phyloP scores from a whole-genome alignment of 2,888 invertebrate genomes.

The Tillus elongatus region DNA sequence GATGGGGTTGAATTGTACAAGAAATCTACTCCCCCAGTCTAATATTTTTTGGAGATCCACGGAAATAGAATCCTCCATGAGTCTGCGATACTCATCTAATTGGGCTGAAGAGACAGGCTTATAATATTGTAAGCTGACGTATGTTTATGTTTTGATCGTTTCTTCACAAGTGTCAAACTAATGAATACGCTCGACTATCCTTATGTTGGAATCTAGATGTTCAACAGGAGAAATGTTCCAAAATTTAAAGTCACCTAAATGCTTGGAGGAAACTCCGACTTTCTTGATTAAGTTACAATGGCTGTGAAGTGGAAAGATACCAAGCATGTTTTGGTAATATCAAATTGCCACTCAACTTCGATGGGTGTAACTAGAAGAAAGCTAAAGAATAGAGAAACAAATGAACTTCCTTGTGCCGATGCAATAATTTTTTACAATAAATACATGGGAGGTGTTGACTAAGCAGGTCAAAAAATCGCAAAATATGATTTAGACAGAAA shows the following conservation, averaged over 20 bases:
- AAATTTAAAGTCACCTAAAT: not conserved
- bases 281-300: not conserved
- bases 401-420: not conserved
- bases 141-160: not conserved
- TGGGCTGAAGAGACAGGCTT: too few relatives aligned
- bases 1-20: too few relatives aligned
- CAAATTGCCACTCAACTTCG: not conserved
- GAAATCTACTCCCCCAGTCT: too few relatives aligned
- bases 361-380: not conserved
- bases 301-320: slow-evolving; percentile 4
- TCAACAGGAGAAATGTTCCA: not conserved
- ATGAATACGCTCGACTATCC: not conserved
- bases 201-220: not conserved
- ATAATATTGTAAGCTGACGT: too few relatives aligned
- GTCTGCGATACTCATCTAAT: too few relatives aligned
- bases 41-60: too few relatives aligned
- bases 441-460: slow-evolving; percentile 3
- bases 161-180: not conserved
- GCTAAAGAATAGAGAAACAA: not conserved
- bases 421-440: not conserved
- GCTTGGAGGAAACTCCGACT: not conserved
- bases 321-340: not conserved
- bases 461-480: not conserved
- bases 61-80: too few relatives aligned
- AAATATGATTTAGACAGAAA: not conserved